Conservation (phyloP, 2,888 invertebrate species). For the Iselma pallidipennis region DNA sequence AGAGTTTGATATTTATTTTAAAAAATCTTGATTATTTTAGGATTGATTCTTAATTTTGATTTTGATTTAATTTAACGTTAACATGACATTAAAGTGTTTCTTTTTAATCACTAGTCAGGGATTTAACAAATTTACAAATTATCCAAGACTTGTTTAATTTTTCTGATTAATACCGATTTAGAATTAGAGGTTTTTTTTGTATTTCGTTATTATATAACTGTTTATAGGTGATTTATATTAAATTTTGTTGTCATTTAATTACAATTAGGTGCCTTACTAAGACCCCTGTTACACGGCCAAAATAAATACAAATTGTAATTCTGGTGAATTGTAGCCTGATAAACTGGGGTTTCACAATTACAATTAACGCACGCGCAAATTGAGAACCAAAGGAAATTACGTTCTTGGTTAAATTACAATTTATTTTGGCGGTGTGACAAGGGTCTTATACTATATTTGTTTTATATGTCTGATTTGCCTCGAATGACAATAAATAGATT, state of each 20-base stretch:
- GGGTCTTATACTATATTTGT: too few relatives aligned
- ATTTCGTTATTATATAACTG: slow-evolving; percentile 37
- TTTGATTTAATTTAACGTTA: not conserved
- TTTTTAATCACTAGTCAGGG: not conserved
- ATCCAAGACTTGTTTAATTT: not conserved
- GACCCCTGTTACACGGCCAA: too few relatives aligned
- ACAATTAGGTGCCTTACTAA: slow-evolving; percentile 26
- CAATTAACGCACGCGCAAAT: too few relatives aligned
- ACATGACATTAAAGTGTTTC: not conserved
- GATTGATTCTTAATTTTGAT: not conserved
- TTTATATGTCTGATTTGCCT: too few relatives aligned
- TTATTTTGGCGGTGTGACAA: too few relatives aligned
- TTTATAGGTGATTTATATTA: slow-evolving; percentile 37
- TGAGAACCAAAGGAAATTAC: too few relatives aligned
- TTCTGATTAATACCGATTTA: not conserved
- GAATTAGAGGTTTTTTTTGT: slow-evolving; percentile 14
- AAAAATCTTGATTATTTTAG: too few relatives aligned
- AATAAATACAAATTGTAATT: too few relatives aligned
- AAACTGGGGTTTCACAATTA: too few relatives aligned
- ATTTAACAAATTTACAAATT: slow-evolving; percentile 8
- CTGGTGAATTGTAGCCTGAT: too few relatives aligned
- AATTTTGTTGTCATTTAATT: slow-evolving; percentile 26
- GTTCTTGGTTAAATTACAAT: too few relatives aligned
- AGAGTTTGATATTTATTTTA: not conserved
- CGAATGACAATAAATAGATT: slow-evolving; percentile 5